A percentile compares a stretch with the other conserved stretches of the same genome.
These are phyloP conservation scores for Eumeta japonica DNA, from an alignment of 1,140 invertebrate genomes.

Conservation along the genomic window DNA sequence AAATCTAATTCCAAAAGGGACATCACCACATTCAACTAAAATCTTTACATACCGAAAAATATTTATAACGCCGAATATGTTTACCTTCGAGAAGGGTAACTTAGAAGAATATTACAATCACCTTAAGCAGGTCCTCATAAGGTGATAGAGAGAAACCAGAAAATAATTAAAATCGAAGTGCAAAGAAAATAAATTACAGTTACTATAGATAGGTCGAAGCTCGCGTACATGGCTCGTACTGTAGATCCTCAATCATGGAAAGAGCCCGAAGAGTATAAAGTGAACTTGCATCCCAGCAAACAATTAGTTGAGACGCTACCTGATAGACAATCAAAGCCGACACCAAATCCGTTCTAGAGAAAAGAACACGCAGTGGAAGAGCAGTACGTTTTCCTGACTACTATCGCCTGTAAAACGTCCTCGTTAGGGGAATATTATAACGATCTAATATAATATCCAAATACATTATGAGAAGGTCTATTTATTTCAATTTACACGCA, in stretches of 20 bases:
- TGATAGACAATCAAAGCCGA: no score
- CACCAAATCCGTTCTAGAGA: no score
- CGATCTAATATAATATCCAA: no score
- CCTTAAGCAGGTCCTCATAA: constrained; percentile 51
- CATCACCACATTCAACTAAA: neutral
- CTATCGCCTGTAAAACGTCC: constrained; percentile 6
- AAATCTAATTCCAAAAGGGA: neutral
- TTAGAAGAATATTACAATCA: constrained; percentile 39
- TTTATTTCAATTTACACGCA: no score
- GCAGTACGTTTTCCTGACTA: constrained; percentile 5
- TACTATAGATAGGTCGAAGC: constrained; percentile 20
- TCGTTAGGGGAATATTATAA: constrained; percentile 3
- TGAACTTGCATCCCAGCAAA: no score
- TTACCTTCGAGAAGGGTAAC: constrained; percentile 32
- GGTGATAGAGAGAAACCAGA: constrained; percentile 40
- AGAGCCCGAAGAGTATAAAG: no score
- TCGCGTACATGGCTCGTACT: no score
- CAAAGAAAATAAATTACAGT: constrained; percentile 1
- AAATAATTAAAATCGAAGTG: constrained; percentile 2
- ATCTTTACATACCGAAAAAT: constrained; percentile 5
- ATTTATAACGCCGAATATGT: neutral
- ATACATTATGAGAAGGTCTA: no score
- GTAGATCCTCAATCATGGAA: no score
- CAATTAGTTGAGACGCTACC: no score
- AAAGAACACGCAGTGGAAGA: constrained; percentile 2